phyloP scores from a whole-genome alignment of 2,113 vertebrate species.

The Pteruthius melanotis region DNA sequence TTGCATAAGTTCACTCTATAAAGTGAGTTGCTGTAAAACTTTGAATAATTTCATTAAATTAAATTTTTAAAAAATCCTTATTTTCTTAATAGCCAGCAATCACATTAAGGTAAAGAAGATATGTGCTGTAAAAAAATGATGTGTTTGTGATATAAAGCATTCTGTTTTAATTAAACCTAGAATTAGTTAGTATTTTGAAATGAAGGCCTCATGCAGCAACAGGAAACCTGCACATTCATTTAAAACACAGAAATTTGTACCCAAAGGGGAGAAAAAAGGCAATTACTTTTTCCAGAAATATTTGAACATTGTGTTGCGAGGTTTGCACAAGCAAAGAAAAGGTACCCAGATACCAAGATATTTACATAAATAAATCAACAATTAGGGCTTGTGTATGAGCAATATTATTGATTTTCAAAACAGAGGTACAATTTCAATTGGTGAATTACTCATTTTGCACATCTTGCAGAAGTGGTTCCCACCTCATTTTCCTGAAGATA shows the following conservation, averaged over 20 bases:
- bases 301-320: not conserved
- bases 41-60: not conserved
- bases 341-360: not conserved
- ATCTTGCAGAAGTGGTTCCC: not conserved
- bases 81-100: not conserved
- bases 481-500: not conserved
- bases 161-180: conserved; percentile 35
- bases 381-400: not conserved
- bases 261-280: conserved; percentile 36
- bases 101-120: not conserved
- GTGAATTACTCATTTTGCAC: not conserved
- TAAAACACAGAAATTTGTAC: conserved; percentile 37
- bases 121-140: not conserved
- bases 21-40: conserved; percentile 44
- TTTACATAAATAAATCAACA: not conserved
- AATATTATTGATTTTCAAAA: conserved; percentile 22
- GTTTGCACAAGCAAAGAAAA: not conserved
- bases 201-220: not conserved
- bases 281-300: conserved; percentile 45
- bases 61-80: not conserved
- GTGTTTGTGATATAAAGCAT: not conserved
- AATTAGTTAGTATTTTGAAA: conserved; percentile 30
- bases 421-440: not conserved
- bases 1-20: conserved; percentile 27
- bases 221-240: conserved; percentile 43